Evolutionary conservation across 2,888 invertebrate species (phyloP).

Genomic region (Eupithecia centaureata): DNA sequence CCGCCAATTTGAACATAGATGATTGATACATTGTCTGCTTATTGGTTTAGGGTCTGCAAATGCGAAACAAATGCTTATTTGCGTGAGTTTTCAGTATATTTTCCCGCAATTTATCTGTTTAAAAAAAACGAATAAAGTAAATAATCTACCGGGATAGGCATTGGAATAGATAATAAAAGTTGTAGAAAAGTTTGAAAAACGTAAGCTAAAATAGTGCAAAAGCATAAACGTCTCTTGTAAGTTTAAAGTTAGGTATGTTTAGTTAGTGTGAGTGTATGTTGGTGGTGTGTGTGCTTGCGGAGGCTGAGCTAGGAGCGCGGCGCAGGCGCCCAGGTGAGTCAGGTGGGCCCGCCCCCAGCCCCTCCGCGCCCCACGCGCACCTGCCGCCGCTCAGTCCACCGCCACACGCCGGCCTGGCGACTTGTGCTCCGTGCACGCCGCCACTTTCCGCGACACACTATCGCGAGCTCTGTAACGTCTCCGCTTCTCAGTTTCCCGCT

Average conservation of each 20-base stretch:
- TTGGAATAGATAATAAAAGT: background rate
- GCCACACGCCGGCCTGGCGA: constrained; percentile 77
- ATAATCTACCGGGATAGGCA: background rate
- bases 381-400: constrained; percentile 75
- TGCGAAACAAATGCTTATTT: constrained; percentile 5
- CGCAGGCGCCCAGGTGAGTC: constrained; percentile 83
- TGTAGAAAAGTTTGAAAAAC: constrained; percentile 13
- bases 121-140: background rate
- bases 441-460: constrained; percentile 80
- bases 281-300: constrained; percentile 48
- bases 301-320: constrained; percentile 72
- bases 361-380: constrained; percentile 75
- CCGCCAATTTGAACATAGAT: constrained; percentile 41
- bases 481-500: constrained; percentile 80
- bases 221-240: constrained; percentile 20
- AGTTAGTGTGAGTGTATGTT: constrained; percentile 50
- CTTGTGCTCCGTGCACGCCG: constrained; percentile 82
- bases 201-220: constrained; percentile 12
- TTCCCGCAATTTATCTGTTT: background rate
- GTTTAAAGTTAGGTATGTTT: constrained; percentile 39
- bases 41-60: constrained; percentile 6
- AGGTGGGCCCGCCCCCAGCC: constrained; percentile 82
- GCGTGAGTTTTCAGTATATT: background rate
- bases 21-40: constrained; percentile 17
- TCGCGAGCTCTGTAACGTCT: constrained; percentile 80